Conservation (phyloP, 2,113 vertebrate genomes). For the Paradoxurus hermaphroditus region DNA sequence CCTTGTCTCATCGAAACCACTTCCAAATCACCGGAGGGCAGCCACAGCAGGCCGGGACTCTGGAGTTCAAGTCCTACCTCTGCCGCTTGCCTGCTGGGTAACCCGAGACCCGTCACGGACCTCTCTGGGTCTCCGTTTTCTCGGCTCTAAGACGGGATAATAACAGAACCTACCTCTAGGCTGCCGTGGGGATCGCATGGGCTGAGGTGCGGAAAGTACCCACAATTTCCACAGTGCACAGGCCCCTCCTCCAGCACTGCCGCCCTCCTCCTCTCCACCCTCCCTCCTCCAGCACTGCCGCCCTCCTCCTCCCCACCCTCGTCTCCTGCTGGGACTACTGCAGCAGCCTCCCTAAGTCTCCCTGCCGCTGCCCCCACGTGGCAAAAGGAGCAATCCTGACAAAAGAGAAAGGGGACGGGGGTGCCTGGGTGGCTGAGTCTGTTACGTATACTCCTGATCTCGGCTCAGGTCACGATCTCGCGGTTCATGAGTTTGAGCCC, state of each 20-base stretch:
- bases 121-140: background rate
- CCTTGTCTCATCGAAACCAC: background rate
- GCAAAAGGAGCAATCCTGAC: background rate
- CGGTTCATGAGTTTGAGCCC: too few relatives aligned
- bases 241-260: background rate
- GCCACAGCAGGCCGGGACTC: background rate
- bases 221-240: background rate
- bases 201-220: background rate
- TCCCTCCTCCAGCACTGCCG: background rate
- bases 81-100: background rate
- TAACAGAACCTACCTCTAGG: background rate
- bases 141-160: background rate
- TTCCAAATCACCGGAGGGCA: background rate
- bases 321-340: background rate
- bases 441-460: too few relatives aligned
- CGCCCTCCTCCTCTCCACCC: background rate
- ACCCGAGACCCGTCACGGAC: background rate
- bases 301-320: background rate
- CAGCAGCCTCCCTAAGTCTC: background rate
- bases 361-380: fast-evolving
- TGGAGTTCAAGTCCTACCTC: background rate
- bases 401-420: background rate
- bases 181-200: background rate
- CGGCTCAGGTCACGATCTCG: too few relatives aligned
- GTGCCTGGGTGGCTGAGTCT: too few relatives aligned